Percentiles rank a stretch among this genome's conserved stretches.
phyloP scores from a whole-genome alignment of 2,113 vertebrate species.

The Sciurus niger region DNA sequence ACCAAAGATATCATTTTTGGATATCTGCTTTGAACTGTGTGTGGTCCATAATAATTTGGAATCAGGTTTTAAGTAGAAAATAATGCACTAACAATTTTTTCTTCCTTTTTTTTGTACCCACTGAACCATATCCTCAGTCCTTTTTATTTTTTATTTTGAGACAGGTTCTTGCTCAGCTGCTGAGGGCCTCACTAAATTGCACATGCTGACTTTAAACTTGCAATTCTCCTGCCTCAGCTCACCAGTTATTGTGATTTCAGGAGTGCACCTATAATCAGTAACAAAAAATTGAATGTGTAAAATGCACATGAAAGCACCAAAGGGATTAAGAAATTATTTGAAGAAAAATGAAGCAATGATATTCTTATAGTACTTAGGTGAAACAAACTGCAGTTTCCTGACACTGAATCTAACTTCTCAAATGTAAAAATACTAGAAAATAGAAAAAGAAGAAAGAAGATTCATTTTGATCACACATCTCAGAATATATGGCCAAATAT shows the following conservation, averaged over 20 bases:
- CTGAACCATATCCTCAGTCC: too few species aligned
- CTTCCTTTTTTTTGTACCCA: too few species aligned
- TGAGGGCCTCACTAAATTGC: too few species aligned
- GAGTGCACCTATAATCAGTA: background rate
- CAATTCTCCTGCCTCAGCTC: too few species aligned
- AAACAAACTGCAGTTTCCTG: background rate
- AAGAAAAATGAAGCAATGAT: background rate
- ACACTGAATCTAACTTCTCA: background rate
- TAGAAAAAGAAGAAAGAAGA: background rate
- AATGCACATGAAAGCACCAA: background rate
- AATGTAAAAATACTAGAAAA: background rate
- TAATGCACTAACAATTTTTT: too few species aligned
- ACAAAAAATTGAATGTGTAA: background rate
- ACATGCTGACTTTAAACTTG: too few species aligned
- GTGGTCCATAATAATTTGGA: background rate
- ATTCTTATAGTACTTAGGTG: background rate
- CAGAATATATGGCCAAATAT: background rate
- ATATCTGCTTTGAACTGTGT: background rate
- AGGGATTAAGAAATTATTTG: background rate
- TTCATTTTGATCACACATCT: background rate
- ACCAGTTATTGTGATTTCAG: too few species aligned
- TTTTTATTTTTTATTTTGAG: too few species aligned
- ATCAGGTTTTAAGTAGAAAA: constrained; percentile 14
- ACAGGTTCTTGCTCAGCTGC: too few species aligned
- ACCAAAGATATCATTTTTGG: background rate